phyloP scores from a whole-genome alignment of 1,140 invertebrate genomes.

The Phymastichus coffea region DNA sequence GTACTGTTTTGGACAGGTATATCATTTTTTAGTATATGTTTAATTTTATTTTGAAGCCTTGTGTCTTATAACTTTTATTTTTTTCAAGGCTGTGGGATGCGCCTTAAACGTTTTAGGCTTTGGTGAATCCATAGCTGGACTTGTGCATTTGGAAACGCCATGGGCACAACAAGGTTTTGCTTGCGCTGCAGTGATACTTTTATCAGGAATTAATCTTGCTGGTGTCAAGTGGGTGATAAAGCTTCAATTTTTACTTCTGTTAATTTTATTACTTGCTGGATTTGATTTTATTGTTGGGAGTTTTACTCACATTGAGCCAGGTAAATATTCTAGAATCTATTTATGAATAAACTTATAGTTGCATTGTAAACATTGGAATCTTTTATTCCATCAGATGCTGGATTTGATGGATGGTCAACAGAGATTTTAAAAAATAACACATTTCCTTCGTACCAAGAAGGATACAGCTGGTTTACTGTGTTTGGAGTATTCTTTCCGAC shows the following conservation, averaged over 20 bases:
- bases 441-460: slow-evolving; percentile 74
- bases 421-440: slow-evolving; percentile 81
- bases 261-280: slow-evolving; percentile 81
- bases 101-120: slow-evolving; percentile 91
- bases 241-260: slow-evolving; percentile 80
- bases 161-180: slow-evolving; percentile 82
- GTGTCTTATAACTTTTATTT: slow-evolving; percentile 1
- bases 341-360: not conserved
- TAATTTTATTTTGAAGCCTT: not conserved
- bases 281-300: slow-evolving; percentile 88
- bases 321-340: slow-evolving; percentile 51
- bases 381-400: slow-evolving; percentile 62
- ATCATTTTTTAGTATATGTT: slow-evolving; percentile 24
- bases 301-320: slow-evolving; percentile 68
- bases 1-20: slow-evolving; percentile 93
- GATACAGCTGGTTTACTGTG: slow-evolving; percentile 86
- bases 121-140: slow-evolving; percentile 88
- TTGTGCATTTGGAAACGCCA: slow-evolving; percentile 72
- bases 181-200: slow-evolving; percentile 74
- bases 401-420: slow-evolving; percentile 83
- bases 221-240: slow-evolving; percentile 94
- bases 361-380: slow-evolving; percentile 17
- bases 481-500: slow-evolving; percentile 96
- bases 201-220: slow-evolving; percentile 86
- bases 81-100: slow-evolving; percentile 85